Base-by-base conservation (phyloP, 2,888 invertebrate genomes). In the Digitonthophagus gazella region DNA sequence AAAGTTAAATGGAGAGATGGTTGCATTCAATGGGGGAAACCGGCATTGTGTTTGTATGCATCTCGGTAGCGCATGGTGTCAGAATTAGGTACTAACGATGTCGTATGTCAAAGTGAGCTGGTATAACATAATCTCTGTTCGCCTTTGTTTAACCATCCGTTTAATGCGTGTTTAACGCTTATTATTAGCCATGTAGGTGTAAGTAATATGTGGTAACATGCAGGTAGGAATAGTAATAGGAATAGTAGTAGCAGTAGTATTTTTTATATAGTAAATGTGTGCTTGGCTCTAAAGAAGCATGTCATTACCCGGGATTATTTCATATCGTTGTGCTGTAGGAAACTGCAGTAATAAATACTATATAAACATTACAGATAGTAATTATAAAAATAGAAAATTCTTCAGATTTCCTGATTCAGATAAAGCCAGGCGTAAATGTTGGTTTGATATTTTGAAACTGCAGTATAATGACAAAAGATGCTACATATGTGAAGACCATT, bases 241-340 rank as follows among this genome's bases (percentile, higher is more conserved):
- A n/a, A 44, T 44, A 44, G 6, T 44, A 44, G 54, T 8, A 8
- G 6, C 54, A n/a, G 6, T 44, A 44, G 6, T 44, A 44, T 44
- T 44, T 44, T 8, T 56, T 56, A 56, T 56, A 15, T 56, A 56
- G 56, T 56, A 15, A n/a, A 56, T 56, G 56, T 56, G 56, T 56
- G 56, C 56, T 56, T 56, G 56, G 56, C 56, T 8, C n/a, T n/a
- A n/a, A 56, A 56, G n/a, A n/a, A 56, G 2, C n/a, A 56, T 56
- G 56, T 56, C 56, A 15, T 15, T 15, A 56, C 8, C 56, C n/a
- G 56, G 56, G n/a, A 56, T 56, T 56, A 15, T 15, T 56, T 56
- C 56, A 15, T 56, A 56, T 56, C 14, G 56, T n/a, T 56, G 56
- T 56, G 56, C 56, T 56, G 56, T 15, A 56, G 56, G n/a, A 56